phyloP scores from a whole-genome alignment of 2,113 vertebrate genomes.

The Lontra canadensis region DNA sequence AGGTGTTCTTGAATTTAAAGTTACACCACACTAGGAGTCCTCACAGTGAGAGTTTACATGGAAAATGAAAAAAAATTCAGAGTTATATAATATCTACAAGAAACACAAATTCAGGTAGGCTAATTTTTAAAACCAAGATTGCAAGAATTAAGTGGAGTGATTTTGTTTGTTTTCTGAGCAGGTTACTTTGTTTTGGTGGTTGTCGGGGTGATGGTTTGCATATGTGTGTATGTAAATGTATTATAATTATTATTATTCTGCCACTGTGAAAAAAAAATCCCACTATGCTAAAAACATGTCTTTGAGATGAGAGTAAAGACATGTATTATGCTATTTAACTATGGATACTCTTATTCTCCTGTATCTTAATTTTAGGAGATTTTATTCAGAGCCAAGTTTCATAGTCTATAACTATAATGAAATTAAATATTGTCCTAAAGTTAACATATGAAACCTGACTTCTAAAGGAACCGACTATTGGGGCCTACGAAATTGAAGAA shows the following conservation, averaged over 20 bases:
- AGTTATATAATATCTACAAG: not conserved
- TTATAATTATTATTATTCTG: not conserved
- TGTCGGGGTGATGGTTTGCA: not conserved
- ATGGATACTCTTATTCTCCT: not conserved
- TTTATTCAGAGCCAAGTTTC: not conserved
- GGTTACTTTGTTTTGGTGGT: not conserved
- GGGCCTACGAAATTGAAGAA: not conserved
- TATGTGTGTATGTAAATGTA: not conserved
- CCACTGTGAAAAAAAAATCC: not conserved
- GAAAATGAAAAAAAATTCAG: not conserved
- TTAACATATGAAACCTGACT: not conserved
- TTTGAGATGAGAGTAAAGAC: not conserved
- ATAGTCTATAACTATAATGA: not conserved
- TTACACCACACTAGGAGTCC: not conserved
- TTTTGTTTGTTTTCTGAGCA: not conserved
- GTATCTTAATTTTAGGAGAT: not conserved
- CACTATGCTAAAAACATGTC: not conserved
- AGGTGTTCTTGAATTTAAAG: not conserved
- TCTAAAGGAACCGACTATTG: not conserved
- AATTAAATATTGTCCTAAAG: not conserved
- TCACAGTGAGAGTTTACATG: not conserved
- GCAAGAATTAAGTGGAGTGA: not conserved
- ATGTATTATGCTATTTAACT: not conserved
- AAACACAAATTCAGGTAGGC: not conserved
- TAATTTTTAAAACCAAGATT: not conserved